A percentile compares a stretch with the other conserved stretches of the same genome.
These are phyloP conservation scores for Teinopalpus imperialis DNA, from an alignment of 2,888 invertebrate genomes.

Conservation along the genomic window DNA sequence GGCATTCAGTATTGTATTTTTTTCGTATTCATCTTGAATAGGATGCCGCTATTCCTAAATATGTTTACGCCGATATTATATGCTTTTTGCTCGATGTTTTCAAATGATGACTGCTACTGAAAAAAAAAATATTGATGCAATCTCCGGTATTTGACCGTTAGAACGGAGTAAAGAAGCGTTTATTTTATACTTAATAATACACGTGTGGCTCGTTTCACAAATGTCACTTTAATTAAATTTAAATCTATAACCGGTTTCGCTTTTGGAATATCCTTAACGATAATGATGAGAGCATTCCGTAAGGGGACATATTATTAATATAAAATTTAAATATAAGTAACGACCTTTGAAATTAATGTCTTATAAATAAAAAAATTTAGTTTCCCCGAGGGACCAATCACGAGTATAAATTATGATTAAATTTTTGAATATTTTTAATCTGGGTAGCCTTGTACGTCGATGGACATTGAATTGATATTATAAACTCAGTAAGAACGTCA, in stretches of 20 bases:
- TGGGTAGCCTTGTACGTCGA: neutral
- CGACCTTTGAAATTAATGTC: too few species aligned
- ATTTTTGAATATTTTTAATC: too few species aligned
- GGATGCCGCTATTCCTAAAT: constrained; percentile 20
- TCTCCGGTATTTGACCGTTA: constrained; percentile 12
- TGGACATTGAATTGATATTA: neutral
- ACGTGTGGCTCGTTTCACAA: too few species aligned
- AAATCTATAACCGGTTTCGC: too few species aligned
- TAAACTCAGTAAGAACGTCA: neutral
- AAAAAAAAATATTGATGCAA: constrained; percentile 3
- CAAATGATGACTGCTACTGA: constrained; percentile 5
- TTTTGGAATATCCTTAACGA: too few species aligned
- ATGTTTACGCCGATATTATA: constrained; percentile 23
- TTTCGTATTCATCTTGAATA: constrained; percentile 17
- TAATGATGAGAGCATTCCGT: too few species aligned
- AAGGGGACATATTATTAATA: too few species aligned
- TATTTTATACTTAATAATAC: neutral
- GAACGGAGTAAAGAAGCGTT: neutral
- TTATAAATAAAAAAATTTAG: too few species aligned
- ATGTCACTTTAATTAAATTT: too few species aligned
- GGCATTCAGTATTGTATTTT: constrained; percentile 19
- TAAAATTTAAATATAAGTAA: too few species aligned
- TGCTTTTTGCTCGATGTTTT: constrained; percentile 15
- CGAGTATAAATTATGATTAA: too few species aligned
- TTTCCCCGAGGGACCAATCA: too few species aligned